Evolutionary conservation across 1,140 invertebrate genomes (phyloP).

Genomic region (Agraylea sexmaculata): DNA sequence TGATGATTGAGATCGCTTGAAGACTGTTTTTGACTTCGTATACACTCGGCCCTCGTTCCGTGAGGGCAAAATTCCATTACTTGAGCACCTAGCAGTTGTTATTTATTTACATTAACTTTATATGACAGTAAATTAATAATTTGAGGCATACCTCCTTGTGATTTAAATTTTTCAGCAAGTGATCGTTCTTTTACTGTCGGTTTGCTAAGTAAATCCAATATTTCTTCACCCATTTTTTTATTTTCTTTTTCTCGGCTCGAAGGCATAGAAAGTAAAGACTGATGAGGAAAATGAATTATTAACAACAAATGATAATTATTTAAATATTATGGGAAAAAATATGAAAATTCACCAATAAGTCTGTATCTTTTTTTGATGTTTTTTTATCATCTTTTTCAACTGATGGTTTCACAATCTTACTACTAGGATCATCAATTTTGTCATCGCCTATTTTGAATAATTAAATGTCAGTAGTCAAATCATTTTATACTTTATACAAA

Average conservation of each 20-base stretch:
- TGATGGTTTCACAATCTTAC: constrained; percentile 20
- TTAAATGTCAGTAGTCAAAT: too few relatives aligned
- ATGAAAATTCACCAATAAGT: constrained; percentile 20
- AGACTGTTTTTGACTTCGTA: constrained; percentile 38
- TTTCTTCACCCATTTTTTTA: constrained; percentile 93
- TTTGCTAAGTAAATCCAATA: constrained; percentile 84
- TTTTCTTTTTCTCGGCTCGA: constrained; percentile 91
- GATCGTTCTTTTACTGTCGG: constrained; percentile 93
- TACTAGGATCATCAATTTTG: constrained; percentile 24
- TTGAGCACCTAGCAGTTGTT: constrained; percentile 54
- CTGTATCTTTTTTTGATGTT: constrained; percentile 30
- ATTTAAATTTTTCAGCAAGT: constrained; percentile 86
- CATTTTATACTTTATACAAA: not conserved
- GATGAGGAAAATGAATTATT: constrained; percentile 26
- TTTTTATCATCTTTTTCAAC: constrained; percentile 29
- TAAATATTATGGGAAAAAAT: constrained; percentile 33
- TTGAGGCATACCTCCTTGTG: constrained; percentile 67
- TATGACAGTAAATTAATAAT: constrained; percentile 5
- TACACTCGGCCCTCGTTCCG: constrained; percentile 85
- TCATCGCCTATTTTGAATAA: constrained; percentile 29
- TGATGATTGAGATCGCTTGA: not conserved
- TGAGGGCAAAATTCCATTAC: constrained; percentile 95
- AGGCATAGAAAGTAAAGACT: constrained; percentile 84
- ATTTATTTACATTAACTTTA: not conserved
- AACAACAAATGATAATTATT: constrained; percentile 30